Evolutionary conservation across 2,888 invertebrate species (phyloP).

Genomic region (Kryphioiulus occultus): DNA sequence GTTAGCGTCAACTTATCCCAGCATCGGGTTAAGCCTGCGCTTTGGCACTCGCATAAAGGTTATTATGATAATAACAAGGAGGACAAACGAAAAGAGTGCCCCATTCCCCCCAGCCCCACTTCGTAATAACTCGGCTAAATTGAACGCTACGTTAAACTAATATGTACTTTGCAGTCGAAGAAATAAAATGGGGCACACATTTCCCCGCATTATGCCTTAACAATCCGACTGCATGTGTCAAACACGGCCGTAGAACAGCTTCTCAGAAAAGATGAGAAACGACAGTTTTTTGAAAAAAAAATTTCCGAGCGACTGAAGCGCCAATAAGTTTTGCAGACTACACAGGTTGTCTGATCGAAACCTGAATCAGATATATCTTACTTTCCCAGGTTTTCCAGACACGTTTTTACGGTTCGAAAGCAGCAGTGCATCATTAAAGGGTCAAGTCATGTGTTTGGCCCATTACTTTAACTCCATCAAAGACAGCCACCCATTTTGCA

Average conservation of each 20-base stretch:
- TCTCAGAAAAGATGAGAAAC: no score
- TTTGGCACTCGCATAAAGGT: not conserved
- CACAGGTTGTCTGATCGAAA: no score
- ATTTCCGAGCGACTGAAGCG: not conserved
- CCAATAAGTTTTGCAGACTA: not conserved
- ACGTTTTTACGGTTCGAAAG: no score
- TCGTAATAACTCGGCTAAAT: constrained; percentile 17
- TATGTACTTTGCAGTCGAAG: constrained; percentile 25
- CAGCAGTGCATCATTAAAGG: no score
- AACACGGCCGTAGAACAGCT: not conserved
- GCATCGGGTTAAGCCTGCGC: not conserved
- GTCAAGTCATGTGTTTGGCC: no score
- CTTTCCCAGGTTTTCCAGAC: no score
- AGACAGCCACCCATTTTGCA: no score
- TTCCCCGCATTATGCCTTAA: not conserved
- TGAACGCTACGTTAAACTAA: constrained; percentile 31
- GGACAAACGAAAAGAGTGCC: constrained; percentile 11
- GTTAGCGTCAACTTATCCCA: not conserved
- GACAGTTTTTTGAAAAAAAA: not conserved
- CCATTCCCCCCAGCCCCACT: not conserved
- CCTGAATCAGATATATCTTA: no score
- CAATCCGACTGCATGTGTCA: not conserved
- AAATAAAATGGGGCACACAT: not conserved
- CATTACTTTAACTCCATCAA: no score
- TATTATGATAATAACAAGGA: constrained; percentile 11